A percentile compares a stretch with the other conserved stretches of the same genome.
phyloP scores from a whole-genome alignment of 2,888 invertebrate genomes.

The Tinea pellionella region DNA sequence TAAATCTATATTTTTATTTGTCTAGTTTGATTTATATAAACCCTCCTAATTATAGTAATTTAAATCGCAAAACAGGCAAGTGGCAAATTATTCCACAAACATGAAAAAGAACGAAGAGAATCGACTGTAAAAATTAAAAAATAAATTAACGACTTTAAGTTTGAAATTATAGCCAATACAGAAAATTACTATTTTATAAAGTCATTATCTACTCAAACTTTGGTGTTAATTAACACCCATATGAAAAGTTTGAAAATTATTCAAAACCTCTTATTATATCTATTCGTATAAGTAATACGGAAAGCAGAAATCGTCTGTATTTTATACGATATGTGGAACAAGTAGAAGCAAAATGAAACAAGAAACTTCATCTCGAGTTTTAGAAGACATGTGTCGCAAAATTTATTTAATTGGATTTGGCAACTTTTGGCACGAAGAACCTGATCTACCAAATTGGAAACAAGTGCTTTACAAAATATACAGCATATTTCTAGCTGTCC shows the following conservation, averaged over 20 bases:
- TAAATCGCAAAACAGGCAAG: too few relatives aligned
- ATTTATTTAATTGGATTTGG: conserved; percentile 3
- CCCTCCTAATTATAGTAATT: too few relatives aligned
- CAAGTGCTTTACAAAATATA: not conserved
- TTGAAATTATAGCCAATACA: not conserved
- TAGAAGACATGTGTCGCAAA: not conserved
- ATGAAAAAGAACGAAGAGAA: too few relatives aligned
- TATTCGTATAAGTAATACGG: too few relatives aligned
- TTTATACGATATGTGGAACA: too few relatives aligned
- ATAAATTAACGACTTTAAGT: not conserved
- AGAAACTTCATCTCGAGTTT: not conserved
- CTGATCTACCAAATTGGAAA: not conserved
- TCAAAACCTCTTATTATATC: too few relatives aligned
- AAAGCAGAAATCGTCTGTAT: too few relatives aligned
- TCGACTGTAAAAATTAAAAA: too few relatives aligned
- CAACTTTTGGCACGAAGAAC: not conserved
- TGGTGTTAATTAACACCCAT: not conserved
- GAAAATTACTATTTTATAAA: not conserved
- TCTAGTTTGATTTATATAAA: too few relatives aligned
- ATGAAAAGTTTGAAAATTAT: not conserved
- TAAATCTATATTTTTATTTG: not conserved
- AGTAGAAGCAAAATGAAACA: not conserved
- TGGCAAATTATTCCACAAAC: too few relatives aligned
- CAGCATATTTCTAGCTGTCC: not conserved
- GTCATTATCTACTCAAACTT: conserved; percentile 1